Percentiles rank a stretch among this genome's conserved stretches.
phyloP scores from a whole-genome alignment of 2,888 invertebrate genomes.

The Ornithoptera priamus region DNA sequence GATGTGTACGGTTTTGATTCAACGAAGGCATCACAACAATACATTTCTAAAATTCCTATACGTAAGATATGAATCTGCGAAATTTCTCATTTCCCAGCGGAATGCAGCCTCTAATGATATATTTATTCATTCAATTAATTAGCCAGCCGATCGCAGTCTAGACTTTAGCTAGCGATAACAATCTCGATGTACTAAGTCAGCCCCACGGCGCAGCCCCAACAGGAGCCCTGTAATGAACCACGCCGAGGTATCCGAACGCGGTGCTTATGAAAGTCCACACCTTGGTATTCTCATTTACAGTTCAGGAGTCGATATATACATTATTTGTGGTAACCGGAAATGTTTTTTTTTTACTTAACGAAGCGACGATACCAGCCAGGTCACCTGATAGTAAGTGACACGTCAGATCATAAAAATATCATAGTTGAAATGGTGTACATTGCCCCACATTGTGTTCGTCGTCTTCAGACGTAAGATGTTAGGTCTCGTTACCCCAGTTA shows the following conservation, averaged over 20 bases:
- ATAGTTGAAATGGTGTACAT: too few species aligned
- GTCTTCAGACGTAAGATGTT: too few species aligned
- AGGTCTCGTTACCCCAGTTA: too few species aligned
- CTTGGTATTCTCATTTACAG: constrained; percentile 4
- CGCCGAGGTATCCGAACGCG: constrained; percentile 8
- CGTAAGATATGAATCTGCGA: constrained; percentile 10
- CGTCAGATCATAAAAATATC: too few species aligned
- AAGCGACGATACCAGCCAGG: too few species aligned
- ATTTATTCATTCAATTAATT: constrained; percentile 30
- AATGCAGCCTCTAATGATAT: constrained; percentile 22
- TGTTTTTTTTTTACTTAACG: too few species aligned
- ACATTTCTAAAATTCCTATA: constrained; percentile 4
- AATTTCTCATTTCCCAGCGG: constrained; percentile 16
- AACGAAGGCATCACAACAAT: background rate
- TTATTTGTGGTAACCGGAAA: too few species aligned
- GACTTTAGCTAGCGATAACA: constrained; percentile 17
- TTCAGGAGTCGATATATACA: background rate
- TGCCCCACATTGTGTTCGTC: too few species aligned
- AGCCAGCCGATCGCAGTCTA: constrained; percentile 16
- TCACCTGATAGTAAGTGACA: too few species aligned
- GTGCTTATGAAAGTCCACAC: constrained; percentile 10
- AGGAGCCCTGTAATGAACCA: constrained; percentile 27
- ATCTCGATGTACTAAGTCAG: constrained; percentile 26
- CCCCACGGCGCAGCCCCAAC: constrained; percentile 17
- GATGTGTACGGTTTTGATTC: too few species aligned